These are phyloP conservation scores for Tautogolabrus adspersus DNA, from an alignment of 2,113 vertebrate genomes.

Conservation along the genomic window DNA sequence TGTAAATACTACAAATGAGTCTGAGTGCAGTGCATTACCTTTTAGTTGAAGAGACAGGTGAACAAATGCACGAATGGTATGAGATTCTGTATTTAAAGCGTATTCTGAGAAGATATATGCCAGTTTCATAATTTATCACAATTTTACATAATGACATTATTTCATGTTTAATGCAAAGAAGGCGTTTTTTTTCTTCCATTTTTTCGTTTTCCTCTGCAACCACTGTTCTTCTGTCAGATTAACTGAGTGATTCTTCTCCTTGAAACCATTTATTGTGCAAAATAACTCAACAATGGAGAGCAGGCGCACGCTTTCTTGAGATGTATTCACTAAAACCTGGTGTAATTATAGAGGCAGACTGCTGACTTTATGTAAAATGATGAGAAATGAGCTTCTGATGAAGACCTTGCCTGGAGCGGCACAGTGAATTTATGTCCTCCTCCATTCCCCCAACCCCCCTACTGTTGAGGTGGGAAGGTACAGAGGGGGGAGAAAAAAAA, in stretches of 20 bases:
- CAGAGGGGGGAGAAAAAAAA: slow-evolving; percentile 39
- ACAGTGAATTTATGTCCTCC: slow-evolving; percentile 77
- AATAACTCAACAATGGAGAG: slow-evolving; percentile 53
- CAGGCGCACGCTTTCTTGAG: slow-evolving; percentile 24
- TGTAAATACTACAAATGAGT: slow-evolving; percentile 16
- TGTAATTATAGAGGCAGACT: slow-evolving; percentile 75
- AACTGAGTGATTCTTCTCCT: slow-evolving; percentile 29
- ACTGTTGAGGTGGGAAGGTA: slow-evolving; percentile 36
- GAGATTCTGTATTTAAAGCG: slow-evolving; percentile 41
- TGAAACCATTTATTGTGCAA: slow-evolving; percentile 40
- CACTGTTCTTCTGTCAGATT: slow-evolving; percentile 31
- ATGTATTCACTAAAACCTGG: slow-evolving; percentile 58
- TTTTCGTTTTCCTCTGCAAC: slow-evolving; percentile 27
- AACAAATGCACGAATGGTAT: slow-evolving; percentile 15
- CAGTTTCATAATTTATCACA: slow-evolving; percentile 61
- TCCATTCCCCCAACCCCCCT: slow-evolving; percentile 36
- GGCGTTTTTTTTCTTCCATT: slow-evolving; percentile 24
- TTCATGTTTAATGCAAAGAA: slow-evolving; percentile 72
- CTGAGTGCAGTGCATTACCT: neutral
- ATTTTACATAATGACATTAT: slow-evolving; percentile 65
- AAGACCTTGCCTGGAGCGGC: slow-evolving; percentile 83
- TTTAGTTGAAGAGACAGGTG: slow-evolving; percentile 25
- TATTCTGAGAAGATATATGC: slow-evolving; percentile 47
- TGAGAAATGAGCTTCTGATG: slow-evolving; percentile 79
- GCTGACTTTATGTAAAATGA: slow-evolving; percentile 81